Evolutionary conservation across 2,888 invertebrate genomes (phyloP), one percentile per base, ranked within the genome.

Genomic region (Lasioglossum morio): DNA sequence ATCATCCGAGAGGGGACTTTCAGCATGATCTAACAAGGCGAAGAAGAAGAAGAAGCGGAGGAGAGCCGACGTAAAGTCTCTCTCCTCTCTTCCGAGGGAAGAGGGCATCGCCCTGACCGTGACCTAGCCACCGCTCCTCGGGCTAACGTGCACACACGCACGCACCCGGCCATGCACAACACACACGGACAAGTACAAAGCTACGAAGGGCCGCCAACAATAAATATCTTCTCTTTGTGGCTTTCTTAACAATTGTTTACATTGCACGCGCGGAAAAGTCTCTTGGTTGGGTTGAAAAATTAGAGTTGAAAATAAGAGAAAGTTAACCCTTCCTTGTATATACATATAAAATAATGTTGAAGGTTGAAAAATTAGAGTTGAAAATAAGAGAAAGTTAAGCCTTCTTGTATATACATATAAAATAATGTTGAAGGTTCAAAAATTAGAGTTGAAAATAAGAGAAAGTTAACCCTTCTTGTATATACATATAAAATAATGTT

Each of bases 81-180:
- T 90, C 84, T 90, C 90, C 84, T 90, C 82, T 90, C 89, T 89
- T 89, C 89, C 88, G 89, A 91, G 90, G 91, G 88, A 92, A 88
- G 94, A 94, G 95, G 95, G 93, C 95, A 95, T 95, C 95, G 95
- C 93, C 94, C 95, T 93, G 95, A 94, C 94, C 95, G 94, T 95
- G 95, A 95, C 95, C 95, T 95, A 95, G 94, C 95, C 95, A 94
- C 93, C 92, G 93, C 93, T 92, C 90, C 91, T 85, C 91, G 88
- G 90, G 81, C 91, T 84, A 91, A 90, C 88, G 40, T 40, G 81
- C 82, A 84, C 81, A 83, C 84, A 86, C 87, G 23, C 69, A 69
- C 69, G 40, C 48, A 23, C 19, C 10, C 73, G 23, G 73, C 46
- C 77, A 57, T 81, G 37, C 63, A 77, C 81, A 69, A 37, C 63